phyloP scores from a whole-genome alignment of 2,797 vertebrate species.

The Coilia nasus region DNA sequence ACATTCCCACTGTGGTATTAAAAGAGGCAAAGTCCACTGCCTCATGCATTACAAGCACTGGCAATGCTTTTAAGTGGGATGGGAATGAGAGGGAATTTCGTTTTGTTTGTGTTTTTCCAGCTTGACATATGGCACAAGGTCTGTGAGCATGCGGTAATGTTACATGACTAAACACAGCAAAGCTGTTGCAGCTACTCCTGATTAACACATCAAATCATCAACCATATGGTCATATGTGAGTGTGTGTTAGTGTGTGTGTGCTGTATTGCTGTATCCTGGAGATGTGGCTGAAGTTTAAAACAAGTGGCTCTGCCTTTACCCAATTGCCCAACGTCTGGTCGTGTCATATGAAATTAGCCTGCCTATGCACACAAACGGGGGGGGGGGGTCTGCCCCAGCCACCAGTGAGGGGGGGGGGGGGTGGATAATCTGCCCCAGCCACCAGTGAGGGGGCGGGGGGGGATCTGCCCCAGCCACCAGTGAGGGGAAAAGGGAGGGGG shows the following conservation, averaged over 20 bases:
- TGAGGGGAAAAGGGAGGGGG: neutral
- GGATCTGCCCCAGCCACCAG: neutral
- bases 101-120: neutral
- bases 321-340: too few species aligned
- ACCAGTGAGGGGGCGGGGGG: too few species aligned
- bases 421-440: neutral
- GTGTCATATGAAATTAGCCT: too few species aligned
- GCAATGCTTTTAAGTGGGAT: neutral
- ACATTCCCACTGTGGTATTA: too few species aligned
- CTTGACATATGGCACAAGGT: neutral
- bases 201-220: constrained; percentile 6
- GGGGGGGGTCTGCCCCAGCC: too few species aligned
- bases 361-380: too few species aligned
- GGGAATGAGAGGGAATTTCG: neutral
- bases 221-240: neutral
- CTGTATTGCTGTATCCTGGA: too few species aligned
- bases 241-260: neutral
- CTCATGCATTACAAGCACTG: too few species aligned
- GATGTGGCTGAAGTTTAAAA: too few species aligned
- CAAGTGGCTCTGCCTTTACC: too few species aligned
- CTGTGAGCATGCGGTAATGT: neutral
- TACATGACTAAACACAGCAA: neutral
- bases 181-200: neutral
- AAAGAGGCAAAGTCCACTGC: too few species aligned
- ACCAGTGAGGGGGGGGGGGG: neutral